A percentile compares a stretch with the other conserved stretches of the same genome.
phyloP scores from a whole-genome alignment of 2,113 vertebrate species.

The Indicator indicator region DNA sequence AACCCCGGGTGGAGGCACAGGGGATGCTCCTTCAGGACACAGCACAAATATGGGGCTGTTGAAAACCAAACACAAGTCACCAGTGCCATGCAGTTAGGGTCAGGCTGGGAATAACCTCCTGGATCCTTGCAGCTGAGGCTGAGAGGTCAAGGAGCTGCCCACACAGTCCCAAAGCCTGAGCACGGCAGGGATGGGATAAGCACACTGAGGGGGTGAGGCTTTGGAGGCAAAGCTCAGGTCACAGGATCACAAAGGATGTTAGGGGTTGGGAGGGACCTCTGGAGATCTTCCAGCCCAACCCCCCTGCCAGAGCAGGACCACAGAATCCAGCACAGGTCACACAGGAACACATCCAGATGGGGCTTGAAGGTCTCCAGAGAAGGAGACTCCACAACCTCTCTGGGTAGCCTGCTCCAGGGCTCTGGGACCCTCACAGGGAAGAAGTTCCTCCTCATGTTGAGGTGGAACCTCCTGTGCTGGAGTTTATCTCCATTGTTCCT shows the following conservation, averaged over 20 bases:
- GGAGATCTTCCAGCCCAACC: no score
- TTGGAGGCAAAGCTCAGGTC: not conserved
- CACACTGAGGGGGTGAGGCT: accelerated
- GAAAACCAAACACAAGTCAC: not conserved
- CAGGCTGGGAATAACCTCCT: not conserved
- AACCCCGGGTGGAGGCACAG: accelerated
- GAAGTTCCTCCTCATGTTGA: no score
- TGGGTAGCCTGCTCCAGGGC: no score
- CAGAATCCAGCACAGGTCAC: no score
- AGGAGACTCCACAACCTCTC: no score
- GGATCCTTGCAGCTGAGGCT: accelerated
- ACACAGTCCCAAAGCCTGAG: accelerated
- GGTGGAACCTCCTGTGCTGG: no score
- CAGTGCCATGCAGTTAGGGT: accelerated
- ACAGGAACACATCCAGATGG: no score
- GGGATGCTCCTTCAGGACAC: not conserved
- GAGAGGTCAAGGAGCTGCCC: not conserved
- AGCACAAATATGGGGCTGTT: accelerated
- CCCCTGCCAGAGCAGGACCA: no score
- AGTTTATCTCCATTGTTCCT: no score
- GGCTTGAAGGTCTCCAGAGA: no score
- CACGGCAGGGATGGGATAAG: accelerated
- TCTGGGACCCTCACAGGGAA: no score
- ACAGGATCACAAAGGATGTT: not conserved
- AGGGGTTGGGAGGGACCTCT: no score